Base-by-base conservation (phyloP, 2,113 vertebrate species). In the Leptobrachium ailaonicum region DNA sequence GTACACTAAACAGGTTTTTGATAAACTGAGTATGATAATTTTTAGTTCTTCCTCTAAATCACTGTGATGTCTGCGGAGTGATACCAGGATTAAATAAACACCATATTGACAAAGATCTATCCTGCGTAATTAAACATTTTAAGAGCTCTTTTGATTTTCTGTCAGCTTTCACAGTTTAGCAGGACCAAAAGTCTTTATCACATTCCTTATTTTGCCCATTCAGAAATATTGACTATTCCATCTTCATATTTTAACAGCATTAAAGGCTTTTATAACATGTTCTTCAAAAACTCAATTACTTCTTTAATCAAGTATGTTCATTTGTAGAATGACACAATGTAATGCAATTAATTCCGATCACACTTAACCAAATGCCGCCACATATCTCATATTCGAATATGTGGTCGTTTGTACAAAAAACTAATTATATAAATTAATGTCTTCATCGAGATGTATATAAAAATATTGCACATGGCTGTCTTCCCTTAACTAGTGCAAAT, bases 131-230 rank as follows among this genome's bases (percentile, higher is more conserved):
- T 76, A 53, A 76, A 66, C 64, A 76, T 76, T 76, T 66, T 76
- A 76, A 66, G 74, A 66, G 73, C 13, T 64, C 63, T 75, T 75
- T 75, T 75, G 73, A 75, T 75, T 75, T 75, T 75, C 73, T 75
- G 73, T 75, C 73, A 75, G 73, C 13, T 13, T 10, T 42, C 44
- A 58, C 60, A 58, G 73, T 62, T 45, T 64, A 40, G 72, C 72
- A 40, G 9, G 43, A 75, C n/a, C 60, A 43, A 44, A 63, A 64
- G 73, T 41, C 20, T 45, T 41, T 45, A 45, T 58, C 60, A 45
- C 42, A 64, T 62, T 63, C 63, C 58, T 13, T 20, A 75, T 42
- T 75, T 10, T 75, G 45, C 58, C n/a, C 45, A 43, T 64, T 42
- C 45, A n/a, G 42, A 56, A 44, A 5, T 41, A 64, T 64, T 75